phyloP scores from a whole-genome alignment of 2,113 vertebrate species.

The Aspiorhynchus laticeps region DNA sequence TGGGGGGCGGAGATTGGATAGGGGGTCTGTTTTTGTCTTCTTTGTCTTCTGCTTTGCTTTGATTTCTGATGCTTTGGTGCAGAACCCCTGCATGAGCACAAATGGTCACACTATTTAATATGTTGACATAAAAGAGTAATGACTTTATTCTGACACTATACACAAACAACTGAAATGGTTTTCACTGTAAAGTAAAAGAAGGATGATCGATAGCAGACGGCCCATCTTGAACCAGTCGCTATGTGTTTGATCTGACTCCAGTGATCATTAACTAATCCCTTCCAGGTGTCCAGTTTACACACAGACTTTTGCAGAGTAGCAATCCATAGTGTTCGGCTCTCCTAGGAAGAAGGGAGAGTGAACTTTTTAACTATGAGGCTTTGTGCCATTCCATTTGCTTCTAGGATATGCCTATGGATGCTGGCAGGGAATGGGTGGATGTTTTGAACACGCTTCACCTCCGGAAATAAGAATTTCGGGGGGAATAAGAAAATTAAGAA shows the following conservation, averaged over 20 bases:
- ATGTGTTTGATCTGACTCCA: conserved; percentile 43
- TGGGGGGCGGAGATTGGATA: neutral
- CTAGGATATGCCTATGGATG: neutral
- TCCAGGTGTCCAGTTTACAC: conserved; percentile 44
- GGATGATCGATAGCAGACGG: conserved; percentile 34
- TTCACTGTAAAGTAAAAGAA: conserved; percentile 22
- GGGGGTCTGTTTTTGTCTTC: conserved; percentile 30
- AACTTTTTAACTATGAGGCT: conserved; percentile 3
- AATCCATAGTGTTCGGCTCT: neutral
- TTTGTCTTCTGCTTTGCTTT: conserved; percentile 19
- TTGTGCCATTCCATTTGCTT: conserved; percentile 6
- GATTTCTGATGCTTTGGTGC: conserved; percentile 33
- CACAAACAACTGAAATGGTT: conserved; percentile 43
- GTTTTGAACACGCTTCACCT: neutral
- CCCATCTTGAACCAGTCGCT: conserved; percentile 46
- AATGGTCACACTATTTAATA: conserved; percentile 29
- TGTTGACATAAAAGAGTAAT: conserved; percentile 13
- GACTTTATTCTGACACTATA: neutral
- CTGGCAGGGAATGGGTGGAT: neutral
- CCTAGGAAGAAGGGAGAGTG: neutral
- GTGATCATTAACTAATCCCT: conserved; percentile 49
- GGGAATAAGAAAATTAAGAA: fast-evolving
- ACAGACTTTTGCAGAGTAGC: neutral
- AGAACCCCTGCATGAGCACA: conserved; percentile 22
- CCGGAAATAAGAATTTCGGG: neutral